Conservation (phyloP, 2,888 invertebrate genomes). For the Zygothrica quintamaculata region DNA sequence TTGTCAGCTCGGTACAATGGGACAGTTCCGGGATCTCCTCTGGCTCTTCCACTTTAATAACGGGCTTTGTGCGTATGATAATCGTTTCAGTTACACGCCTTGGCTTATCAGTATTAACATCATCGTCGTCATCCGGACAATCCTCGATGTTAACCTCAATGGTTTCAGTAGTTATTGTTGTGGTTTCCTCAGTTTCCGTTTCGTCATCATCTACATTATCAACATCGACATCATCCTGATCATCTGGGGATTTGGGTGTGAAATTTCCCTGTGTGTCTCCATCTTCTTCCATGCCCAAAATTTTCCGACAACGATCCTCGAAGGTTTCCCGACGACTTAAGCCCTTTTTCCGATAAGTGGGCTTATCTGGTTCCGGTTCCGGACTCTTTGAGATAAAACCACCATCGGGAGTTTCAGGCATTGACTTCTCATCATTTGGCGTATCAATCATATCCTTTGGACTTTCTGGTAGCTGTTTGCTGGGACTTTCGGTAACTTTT, state of each 20-base stretch:
- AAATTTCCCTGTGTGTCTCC: slow-evolving; percentile 80
- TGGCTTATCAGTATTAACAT: slow-evolving; percentile 52
- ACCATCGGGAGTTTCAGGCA: slow-evolving; percentile 73
- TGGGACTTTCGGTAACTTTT: background rate
- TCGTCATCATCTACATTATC: slow-evolving; percentile 37
- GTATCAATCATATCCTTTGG: slow-evolving; percentile 28
- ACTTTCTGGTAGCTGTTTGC: background rate
- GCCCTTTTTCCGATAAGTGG: slow-evolving; percentile 86
- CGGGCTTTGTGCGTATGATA: slow-evolving; percentile 54
- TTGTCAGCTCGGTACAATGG: slow-evolving; percentile 32
- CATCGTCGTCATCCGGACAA: slow-evolving; percentile 81
- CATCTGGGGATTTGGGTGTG: slow-evolving; percentile 36
- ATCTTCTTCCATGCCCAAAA: slow-evolving; percentile 87
- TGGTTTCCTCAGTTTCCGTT: slow-evolving; percentile 19
- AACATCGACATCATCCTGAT: slow-evolving; percentile 25
- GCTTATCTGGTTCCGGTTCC: slow-evolving; percentile 58
- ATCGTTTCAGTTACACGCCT: slow-evolving; percentile 50
- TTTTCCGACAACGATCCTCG: slow-evolving; percentile 89
- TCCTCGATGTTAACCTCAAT: slow-evolving; percentile 82
- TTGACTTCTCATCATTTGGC: slow-evolving; percentile 18
- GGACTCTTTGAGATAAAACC: slow-evolving; percentile 69
- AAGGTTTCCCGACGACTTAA: slow-evolving; percentile 89
- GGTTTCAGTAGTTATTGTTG: slow-evolving; percentile 47
- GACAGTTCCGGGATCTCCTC: slow-evolving; percentile 28
- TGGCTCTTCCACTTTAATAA: slow-evolving; percentile 60